Evolutionary conservation across 2,113 vertebrate genomes (phyloP), one percentile per base, ranked within the genome.

Genomic region (Pitta sordida): DNA sequence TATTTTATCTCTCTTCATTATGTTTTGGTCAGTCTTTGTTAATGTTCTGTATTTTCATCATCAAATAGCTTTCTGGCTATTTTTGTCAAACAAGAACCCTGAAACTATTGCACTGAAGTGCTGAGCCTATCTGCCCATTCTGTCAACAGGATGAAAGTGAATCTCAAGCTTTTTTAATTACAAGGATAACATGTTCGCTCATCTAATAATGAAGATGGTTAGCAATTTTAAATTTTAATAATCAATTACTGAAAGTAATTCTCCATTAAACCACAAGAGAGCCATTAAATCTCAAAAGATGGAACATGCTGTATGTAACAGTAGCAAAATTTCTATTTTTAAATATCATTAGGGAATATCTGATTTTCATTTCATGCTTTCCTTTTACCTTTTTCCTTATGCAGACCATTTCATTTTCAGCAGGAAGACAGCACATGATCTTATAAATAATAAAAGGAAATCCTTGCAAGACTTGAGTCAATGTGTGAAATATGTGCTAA

Each of bases 181-280:
- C 98, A 99, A 98, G 98, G 98, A 98, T 98, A 99, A 99, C 98
- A 98, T 98, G 98, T 98, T 98, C 98, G 96, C 98, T 99, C 98
- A 97, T 99, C 98, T 99, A 98, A 98, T 98, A 99, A 99, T 98
- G 98, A 98, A 99, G 98, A 98, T 98, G 98, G 98, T 98, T 99
- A 98, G 98, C 98, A 99, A 99, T 99, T 99, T 99, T 98, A 98
- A 98, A 98, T 99, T 99, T 99, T 99, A 99, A 99, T 99, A 99
- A 99, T 99, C 99, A 99, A 99, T 99, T 99, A 99, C 98, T 98
- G 98, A 98, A 98, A 98, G 98, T 98, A 98, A 99, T 99, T 99
- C 98, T 98, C 98, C 97, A 98, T 98, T 98, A 99, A 99, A 98
- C 98, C 99, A 98, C 98, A 98, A 98, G 98, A 98, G 98, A 99